Conservation (phyloP, 2,888 invertebrate species). For the Eubasilissa splendida region DNA sequence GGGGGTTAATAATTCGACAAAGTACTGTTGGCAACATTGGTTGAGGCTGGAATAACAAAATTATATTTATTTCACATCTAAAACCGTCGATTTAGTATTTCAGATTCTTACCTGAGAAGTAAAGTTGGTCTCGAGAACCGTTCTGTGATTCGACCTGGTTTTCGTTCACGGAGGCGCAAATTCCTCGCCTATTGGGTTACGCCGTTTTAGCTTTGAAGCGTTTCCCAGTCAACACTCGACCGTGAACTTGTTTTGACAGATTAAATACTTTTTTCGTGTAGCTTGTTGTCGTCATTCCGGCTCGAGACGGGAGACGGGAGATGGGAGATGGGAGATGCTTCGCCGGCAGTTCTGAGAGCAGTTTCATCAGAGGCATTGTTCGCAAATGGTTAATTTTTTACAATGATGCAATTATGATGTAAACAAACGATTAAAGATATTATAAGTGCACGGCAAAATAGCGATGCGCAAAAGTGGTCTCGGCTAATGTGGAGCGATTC, state of each 20-base stretch:
- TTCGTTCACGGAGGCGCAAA: constrained; percentile 37
- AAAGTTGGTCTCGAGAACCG: background rate
- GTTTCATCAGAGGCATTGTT: constrained; percentile 1
- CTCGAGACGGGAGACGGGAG: background rate
- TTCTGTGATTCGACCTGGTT: background rate
- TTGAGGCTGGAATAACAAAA: background rate
- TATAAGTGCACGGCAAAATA: no score
- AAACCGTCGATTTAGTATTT: background rate
- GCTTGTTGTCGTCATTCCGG: constrained; percentile 9
- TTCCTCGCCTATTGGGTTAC: constrained; percentile 36
- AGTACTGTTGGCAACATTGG: no score
- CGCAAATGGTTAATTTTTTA: background rate
- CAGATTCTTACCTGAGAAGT: background rate
- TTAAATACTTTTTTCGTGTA: constrained; percentile 33
- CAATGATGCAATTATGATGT: constrained; percentile 13
- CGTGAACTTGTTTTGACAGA: constrained; percentile 72
- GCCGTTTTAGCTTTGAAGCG: constrained; percentile 60
- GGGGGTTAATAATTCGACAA: no score
- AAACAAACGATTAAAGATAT: no score
- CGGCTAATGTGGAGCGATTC: no score
- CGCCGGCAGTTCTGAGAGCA: background rate
- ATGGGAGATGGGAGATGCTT: background rate
- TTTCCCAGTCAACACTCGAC: constrained; percentile 72
- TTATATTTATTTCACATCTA: background rate
- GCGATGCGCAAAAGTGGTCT: no score